A percentile compares a stretch with the other conserved stretches of the same genome.
These are phyloP conservation scores for Amblyopsis rosae DNA, from an alignment of 2,113 vertebrate genomes.

Conservation along the genomic window DNA sequence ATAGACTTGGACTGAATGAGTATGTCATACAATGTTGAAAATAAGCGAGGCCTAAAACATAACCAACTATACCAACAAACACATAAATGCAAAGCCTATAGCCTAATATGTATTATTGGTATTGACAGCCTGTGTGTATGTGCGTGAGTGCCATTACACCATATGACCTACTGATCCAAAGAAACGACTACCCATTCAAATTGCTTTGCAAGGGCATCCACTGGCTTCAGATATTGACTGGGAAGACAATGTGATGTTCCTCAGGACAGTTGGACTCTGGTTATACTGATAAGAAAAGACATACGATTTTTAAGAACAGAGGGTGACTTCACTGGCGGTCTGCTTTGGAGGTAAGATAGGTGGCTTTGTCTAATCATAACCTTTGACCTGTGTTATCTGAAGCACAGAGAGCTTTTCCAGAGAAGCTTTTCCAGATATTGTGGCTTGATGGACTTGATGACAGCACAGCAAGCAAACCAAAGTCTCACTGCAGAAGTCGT, in stretches of 20 bases:
- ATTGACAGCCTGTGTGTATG: not conserved
- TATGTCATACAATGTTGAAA: too few relatives aligned
- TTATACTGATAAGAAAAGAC: constrained; percentile 26
- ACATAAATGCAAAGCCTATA: not conserved
- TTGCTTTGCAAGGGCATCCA: constrained; percentile 11
- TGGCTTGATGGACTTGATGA: constrained; percentile 33
- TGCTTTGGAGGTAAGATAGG: constrained; percentile 11
- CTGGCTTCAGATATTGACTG: constrained; percentile 22
- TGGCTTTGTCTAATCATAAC: constrained; percentile 34
- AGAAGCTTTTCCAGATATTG: constrained; percentile 9
- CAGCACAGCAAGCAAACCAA: constrained; percentile 30
- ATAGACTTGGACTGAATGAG: too few relatives aligned
- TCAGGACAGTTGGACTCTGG: constrained; percentile 13
- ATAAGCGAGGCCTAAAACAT: not conserved
- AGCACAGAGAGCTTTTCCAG: constrained; percentile 18
- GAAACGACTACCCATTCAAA: constrained; percentile 5
- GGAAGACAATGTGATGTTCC: constrained; percentile 13
- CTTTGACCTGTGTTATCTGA: constrained; percentile 33
- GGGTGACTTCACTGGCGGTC: constrained; percentile 13
- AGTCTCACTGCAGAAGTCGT: constrained; percentile 14
- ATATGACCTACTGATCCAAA: constrained; percentile 13
- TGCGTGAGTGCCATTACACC: constrained; percentile 11
- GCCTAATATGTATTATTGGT: not conserved
- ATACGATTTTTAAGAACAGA: constrained; percentile 23
- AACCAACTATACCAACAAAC: not conserved